These are phyloP conservation scores for Dendrolimus kikuchii DNA, from an alignment of 1,140 invertebrate species.

Conservation along the genomic window DNA sequence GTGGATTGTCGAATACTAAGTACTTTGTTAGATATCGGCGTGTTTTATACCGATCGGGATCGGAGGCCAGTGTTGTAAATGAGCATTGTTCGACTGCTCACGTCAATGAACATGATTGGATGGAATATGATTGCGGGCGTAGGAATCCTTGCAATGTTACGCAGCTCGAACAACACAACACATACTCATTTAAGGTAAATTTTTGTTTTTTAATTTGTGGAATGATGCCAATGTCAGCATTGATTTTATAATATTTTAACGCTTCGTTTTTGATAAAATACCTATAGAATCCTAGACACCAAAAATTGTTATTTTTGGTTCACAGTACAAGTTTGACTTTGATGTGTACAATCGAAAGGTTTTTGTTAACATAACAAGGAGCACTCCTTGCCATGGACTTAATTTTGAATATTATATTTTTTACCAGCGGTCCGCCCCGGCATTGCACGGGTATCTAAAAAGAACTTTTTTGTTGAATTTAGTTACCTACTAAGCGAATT, in stretches of 20 bases:
- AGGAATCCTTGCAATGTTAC: conserved; percentile 92
- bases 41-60: conserved; percentile 68
- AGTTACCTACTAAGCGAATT: too few species aligned
- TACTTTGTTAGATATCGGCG: conserved; percentile 86
- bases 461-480: too few species aligned
- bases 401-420: too few species aligned
- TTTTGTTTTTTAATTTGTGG: too few species aligned
- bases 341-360: too few species aligned
- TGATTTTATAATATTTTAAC: conserved; percentile 4
- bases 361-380: too few species aligned
- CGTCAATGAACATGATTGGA: conserved; percentile 77
- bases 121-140: conserved; percentile 86
- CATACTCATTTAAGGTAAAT: conserved; percentile 82
- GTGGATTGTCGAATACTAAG: conserved; percentile 87
- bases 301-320: too few species aligned
- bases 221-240: neutral
- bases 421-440: too few species aligned
- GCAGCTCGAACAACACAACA: conserved; percentile 86
- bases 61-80: conserved; percentile 14
- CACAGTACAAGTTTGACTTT: too few species aligned
- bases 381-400: too few species aligned
- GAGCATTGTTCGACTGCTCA: conserved; percentile 73
- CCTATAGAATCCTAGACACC: too few species aligned
- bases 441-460: too few species aligned
- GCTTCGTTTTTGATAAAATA: neutral